Base-by-base conservation (phyloP, 1,140 invertebrate genomes). In the Brachionus plicatilis region DNA sequence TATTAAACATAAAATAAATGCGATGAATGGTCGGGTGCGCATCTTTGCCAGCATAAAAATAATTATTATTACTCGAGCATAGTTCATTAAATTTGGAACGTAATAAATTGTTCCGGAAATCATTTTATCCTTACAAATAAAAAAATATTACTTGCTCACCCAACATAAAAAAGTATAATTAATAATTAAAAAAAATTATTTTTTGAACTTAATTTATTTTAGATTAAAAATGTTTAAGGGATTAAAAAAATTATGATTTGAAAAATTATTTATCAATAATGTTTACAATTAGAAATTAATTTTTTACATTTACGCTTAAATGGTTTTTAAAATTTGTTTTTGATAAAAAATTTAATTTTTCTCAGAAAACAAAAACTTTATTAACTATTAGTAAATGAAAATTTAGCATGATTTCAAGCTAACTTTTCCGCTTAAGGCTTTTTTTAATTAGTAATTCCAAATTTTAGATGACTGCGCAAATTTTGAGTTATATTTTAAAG, bases 21-120 rank as follows among this genome's bases (percentile, higher is more conserved):
- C 8, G 6, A 17, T 27, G 14, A 76, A 47, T 47, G 72, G 72
- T 29, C 43, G n/a, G 8, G n/a, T 47, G 12, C 45, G 41, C 43
- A 76, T 47, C 24, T 76, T 76, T 20, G 47, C 17, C 20, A 76
- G 17, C 72, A 76, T 76, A 27, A 5, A 17, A 24, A 47, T 47
- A 0, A 47, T 17, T 2, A 76, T 20, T 50, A 47, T 27, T 24
- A 76, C 7, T 20, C 72, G 41, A 4, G 27, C 41, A 50, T 53
- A 76, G n/a, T 76, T 76, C n/a, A 76, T 47, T 20, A 76, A 47
- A n/a, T 76, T 76, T 76, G 72, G 72, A 47, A 76, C 33, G 43
- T 56, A 56, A 20, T 56, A 56, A 56, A 56, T 56, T 17, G 53
- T 56, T 1, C 17, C 24, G 53, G 7, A 17, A 17, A 56, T 56